Conservation (phyloP, 2,113 vertebrate species). For the Daubentonia madagascariensis region DNA sequence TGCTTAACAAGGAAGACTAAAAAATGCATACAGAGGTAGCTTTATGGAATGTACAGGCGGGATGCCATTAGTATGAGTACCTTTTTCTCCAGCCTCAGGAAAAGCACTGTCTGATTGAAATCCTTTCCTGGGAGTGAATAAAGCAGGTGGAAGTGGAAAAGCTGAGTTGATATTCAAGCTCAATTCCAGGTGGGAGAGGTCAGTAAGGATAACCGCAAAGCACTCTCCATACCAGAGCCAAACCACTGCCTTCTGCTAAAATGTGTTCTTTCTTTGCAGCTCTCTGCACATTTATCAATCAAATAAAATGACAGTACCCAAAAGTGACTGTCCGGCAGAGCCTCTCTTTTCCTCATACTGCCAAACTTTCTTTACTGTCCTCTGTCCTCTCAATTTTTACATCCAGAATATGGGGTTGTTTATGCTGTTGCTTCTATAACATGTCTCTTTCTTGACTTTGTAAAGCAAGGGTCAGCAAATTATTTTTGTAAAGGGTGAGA, state of each 20-base stretch:
- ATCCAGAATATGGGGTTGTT: background rate
- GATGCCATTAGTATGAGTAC: background rate
- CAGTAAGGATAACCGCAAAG: background rate
- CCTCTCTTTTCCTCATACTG: background rate
- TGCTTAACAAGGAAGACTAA: constrained; percentile 54
- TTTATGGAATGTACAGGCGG: background rate
- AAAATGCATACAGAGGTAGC: background rate
- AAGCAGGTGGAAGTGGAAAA: background rate
- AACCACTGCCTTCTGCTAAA: background rate
- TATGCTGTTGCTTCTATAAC: background rate
- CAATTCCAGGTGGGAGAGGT: background rate
- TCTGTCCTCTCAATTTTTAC: background rate
- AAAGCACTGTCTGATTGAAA: constrained; percentile 50
- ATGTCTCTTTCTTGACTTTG: background rate
- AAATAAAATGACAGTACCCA: background rate
- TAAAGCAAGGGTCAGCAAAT: background rate
- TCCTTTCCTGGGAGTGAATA: constrained; percentile 8
- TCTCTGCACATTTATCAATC: background rate
- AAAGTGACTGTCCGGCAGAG: background rate
- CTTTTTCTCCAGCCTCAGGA: background rate
- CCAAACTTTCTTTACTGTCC: background rate
- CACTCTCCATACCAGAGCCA: background rate
- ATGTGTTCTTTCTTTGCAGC: background rate
- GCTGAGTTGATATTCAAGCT: constrained; percentile 21
- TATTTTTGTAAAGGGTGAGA: background rate